A percentile compares a stretch with the other conserved stretches of the same genome.
phyloP scores from a whole-genome alignment of 2,888 invertebrate species.

The Penaeus monodon region DNA sequence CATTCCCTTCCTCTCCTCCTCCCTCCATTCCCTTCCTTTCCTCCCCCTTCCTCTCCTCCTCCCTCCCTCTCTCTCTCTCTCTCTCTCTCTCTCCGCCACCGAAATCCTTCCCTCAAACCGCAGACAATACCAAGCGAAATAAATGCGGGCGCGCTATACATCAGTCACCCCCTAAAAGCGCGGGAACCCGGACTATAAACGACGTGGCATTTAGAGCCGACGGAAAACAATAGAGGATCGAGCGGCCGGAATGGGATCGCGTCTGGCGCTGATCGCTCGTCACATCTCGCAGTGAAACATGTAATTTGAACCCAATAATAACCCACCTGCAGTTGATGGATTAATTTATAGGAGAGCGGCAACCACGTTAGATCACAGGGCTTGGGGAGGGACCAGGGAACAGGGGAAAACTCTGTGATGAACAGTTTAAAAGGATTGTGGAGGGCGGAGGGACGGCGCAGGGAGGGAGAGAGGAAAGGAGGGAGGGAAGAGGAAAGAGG shows the following conservation, averaged over 20 bases:
- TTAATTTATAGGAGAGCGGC: conserved; percentile 56
- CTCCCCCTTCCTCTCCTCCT: background rate
- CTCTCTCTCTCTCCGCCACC: background rate
- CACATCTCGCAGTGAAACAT: conserved; percentile 59
- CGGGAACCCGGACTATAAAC: conserved; percentile 8
- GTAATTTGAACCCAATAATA: conserved; percentile 56
- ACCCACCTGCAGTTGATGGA: conserved; percentile 58
- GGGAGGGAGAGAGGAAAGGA: background rate
- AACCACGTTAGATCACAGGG: conserved; percentile 17
- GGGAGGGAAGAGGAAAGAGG: background rate
- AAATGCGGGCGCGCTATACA: too few species aligned
- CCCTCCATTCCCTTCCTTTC: background rate
- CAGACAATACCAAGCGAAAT: too few species aligned
- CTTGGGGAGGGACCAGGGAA: too few species aligned
- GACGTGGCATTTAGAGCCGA: conserved; percentile 18
- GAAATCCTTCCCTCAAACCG: background rate
- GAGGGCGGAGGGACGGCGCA: too few species aligned
- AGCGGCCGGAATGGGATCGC: conserved; percentile 5
- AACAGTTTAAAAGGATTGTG: too few species aligned
- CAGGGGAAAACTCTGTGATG: too few species aligned
- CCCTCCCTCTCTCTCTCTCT: background rate
- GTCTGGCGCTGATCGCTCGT: conserved; percentile 48
- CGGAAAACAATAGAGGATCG: conserved; percentile 31
- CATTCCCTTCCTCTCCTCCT: background rate
- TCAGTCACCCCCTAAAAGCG: too few species aligned